phyloP scores from a whole-genome alignment of 2,113 vertebrate genomes.

The Miniopterus natalensis region DNA sequence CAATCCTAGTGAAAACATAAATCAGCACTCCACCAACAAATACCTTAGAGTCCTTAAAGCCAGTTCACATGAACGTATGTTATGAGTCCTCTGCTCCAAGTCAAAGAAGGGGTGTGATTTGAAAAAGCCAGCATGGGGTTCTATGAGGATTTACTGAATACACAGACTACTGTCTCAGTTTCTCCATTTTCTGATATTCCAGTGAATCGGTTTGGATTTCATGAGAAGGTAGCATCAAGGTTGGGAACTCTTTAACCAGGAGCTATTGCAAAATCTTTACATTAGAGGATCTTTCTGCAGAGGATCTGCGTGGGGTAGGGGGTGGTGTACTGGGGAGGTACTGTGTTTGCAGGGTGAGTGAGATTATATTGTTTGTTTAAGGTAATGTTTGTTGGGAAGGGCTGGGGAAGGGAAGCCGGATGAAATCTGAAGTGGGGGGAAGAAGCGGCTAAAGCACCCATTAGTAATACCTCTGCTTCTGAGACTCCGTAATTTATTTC shows the following conservation, averaged over 20 bases:
- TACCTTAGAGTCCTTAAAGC: background rate
- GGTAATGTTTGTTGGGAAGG: background rate
- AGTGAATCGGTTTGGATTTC: background rate
- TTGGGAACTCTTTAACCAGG: background rate
- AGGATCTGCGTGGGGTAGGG: rapidly evolving
- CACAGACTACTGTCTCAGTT: background rate
- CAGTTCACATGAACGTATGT: rapidly evolving
- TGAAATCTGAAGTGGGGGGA: background rate
- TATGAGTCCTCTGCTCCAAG: background rate
- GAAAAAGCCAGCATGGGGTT: background rate
- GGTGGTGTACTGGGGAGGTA: background rate
- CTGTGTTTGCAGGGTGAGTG: background rate
- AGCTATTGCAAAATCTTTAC: background rate
- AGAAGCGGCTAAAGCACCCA: background rate
- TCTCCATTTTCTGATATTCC: background rate
- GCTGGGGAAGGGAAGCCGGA: background rate
- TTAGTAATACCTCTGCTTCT: background rate
- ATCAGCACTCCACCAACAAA: background rate
- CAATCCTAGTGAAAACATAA: background rate
- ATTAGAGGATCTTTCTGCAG: background rate
- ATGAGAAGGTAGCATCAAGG: background rate
- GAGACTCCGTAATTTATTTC: background rate
- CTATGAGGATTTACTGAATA: background rate
- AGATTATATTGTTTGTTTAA: background rate
- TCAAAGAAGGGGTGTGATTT: background rate